Conservation (phyloP, 2,113 vertebrate genomes). For the Narcine bancroftii region DNA sequence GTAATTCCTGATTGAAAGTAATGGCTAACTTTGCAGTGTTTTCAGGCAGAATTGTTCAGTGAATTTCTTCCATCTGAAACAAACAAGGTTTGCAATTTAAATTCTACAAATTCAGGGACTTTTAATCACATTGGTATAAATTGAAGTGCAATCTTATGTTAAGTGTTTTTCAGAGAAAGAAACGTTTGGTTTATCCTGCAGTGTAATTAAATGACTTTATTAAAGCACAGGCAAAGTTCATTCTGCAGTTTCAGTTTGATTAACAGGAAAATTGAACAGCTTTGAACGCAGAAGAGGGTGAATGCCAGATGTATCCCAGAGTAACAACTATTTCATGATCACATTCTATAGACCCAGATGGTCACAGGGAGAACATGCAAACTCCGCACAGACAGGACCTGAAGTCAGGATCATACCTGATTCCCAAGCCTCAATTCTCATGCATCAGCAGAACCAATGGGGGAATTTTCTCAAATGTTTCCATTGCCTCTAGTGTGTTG, state of each 20-base stretch:
- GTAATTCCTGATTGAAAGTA: background rate
- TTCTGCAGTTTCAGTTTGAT: background rate
- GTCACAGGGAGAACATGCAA: too few species aligned
- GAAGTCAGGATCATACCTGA: too few species aligned
- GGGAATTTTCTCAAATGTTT: too few species aligned
- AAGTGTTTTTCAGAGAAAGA: background rate
- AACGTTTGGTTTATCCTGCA: background rate
- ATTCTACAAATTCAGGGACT: background rate
- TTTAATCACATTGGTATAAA: background rate
- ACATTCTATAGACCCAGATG: too few species aligned
- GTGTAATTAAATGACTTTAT: constrained; percentile 2
- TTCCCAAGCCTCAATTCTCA: too few species aligned
- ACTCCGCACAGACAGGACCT: too few species aligned
- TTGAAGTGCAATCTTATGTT: background rate
- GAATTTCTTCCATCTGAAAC: constrained; percentile 19
- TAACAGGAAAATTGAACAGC: background rate
- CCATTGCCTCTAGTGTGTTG: too few species aligned
- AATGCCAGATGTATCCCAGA: background rate
- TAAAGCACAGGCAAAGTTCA: background rate
- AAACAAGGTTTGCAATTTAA: constrained; percentile 15
- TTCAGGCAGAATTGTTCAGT: background rate
- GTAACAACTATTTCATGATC: background rate
- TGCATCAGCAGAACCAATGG: too few species aligned
- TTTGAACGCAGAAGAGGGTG: background rate
- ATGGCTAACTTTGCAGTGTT: background rate